phyloP scores from a whole-genome alignment of 2,888 invertebrate species.

The Megaustenia siamemsis region DNA sequence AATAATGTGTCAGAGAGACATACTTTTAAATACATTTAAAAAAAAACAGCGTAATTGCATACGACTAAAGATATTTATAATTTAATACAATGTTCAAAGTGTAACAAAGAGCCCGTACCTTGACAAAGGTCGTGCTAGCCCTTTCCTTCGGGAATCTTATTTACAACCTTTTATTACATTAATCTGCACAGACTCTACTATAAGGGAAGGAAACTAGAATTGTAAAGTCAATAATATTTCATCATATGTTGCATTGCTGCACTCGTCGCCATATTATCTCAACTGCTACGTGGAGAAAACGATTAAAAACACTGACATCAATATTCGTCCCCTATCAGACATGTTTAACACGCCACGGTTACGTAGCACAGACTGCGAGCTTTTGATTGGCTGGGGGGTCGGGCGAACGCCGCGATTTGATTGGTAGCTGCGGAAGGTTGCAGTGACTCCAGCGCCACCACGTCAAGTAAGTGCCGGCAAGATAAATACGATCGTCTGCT shows the following conservation, averaged over 20 bases:
- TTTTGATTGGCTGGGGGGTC: background rate
- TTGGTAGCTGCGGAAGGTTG: conserved; percentile 58
- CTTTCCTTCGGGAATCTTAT: too few relatives aligned
- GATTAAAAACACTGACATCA: conserved; percentile 6
- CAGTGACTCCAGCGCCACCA: conserved; percentile 63
- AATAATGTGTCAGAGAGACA: too few relatives aligned
- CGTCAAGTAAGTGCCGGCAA: conserved; percentile 57
- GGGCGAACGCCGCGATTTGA: conserved; percentile 42
- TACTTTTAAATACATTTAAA: too few relatives aligned
- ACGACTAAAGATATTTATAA: too few relatives aligned
- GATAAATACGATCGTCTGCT: conserved; percentile 52
- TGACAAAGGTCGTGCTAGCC: too few relatives aligned
- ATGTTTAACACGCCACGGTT: conserved; percentile 54
- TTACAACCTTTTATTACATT: too few relatives aligned
- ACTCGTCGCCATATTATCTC: background rate
- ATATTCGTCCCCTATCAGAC: conserved; percentile 18
- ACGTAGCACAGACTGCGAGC: conserved; percentile 47
- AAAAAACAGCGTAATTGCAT: too few relatives aligned
- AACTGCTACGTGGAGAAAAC: background rate
- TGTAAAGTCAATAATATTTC: conserved; percentile 4
- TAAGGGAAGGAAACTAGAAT: too few relatives aligned
- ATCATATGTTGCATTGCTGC: background rate
- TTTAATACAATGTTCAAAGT: too few relatives aligned
- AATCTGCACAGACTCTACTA: too few relatives aligned
- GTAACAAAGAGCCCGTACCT: too few relatives aligned